Percentiles rank a stretch among this genome's conserved stretches.
These are phyloP conservation scores for Drosophila maculinotata DNA, from an alignment of 2,888 invertebrate genomes.

Conservation along the genomic window DNA sequence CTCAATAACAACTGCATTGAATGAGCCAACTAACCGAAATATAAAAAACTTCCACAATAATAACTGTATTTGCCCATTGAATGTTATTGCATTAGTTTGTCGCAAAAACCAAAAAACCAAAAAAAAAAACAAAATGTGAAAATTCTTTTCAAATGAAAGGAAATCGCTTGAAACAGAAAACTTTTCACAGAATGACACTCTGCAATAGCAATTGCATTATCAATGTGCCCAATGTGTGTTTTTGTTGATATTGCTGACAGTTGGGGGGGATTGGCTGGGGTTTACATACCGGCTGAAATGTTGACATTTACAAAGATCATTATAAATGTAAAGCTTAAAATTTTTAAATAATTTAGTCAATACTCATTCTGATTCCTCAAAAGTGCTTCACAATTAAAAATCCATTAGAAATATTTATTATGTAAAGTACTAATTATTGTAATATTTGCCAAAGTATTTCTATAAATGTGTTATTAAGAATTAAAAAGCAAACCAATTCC, in stretches of 20 bases:
- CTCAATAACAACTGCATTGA: constrained; percentile 48
- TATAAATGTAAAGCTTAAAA: neutral
- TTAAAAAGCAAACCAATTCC: no score
- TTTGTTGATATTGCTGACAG: neutral
- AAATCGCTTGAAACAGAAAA: constrained; percentile 43
- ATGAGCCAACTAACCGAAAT: constrained; percentile 16
- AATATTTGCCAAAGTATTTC: no score
- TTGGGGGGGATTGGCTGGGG: no score
- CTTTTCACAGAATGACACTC: constrained; percentile 57
- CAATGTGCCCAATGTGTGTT: constrained; percentile 18
- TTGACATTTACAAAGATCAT: neutral
- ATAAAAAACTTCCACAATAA: constrained; percentile 54
- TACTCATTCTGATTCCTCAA: no score
- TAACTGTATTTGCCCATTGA: constrained; percentile 77
- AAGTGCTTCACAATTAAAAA: no score
- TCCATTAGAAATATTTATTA: no score
- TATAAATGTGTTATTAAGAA: no score
- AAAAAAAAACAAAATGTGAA: constrained; percentile 21
- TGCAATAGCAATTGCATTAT: constrained; percentile 62
- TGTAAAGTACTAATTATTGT: no score
- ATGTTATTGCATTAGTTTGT: constrained; percentile 77
- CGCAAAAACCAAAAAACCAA: constrained; percentile 32
- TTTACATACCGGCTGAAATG: neutral
- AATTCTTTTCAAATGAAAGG: constrained; percentile 21
- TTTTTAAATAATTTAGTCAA: no score